Percentiles rank a stretch among this genome's conserved stretches.
These are phyloP conservation scores for Melospiza georgiana DNA, from an alignment of 2,113 vertebrate species.

Conservation along the genomic window DNA sequence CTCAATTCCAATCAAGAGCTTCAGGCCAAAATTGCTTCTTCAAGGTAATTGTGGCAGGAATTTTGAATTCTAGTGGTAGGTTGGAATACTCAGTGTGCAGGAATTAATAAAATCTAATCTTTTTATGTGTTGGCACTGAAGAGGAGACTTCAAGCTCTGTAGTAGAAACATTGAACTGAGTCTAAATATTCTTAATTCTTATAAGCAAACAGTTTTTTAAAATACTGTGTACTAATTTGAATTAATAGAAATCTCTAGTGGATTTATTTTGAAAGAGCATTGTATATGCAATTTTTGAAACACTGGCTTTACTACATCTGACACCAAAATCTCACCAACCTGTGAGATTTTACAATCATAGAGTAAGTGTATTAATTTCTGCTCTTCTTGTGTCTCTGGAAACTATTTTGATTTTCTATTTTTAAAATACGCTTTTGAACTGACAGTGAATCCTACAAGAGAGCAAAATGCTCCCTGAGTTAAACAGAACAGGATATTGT, in stretches of 20 bases:
- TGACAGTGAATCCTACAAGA: background rate
- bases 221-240: background rate
- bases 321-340: no score
- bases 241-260: background rate
- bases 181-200: background rate
- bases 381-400: background rate
- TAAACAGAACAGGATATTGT: background rate
- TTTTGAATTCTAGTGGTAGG: background rate
- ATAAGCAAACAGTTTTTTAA: background rate
- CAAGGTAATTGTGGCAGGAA: background rate
- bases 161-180: background rate
- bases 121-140: background rate
- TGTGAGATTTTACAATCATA: background rate
- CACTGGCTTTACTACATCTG: background rate
- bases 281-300: background rate
- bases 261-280: background rate
- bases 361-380: background rate
- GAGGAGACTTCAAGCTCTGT: background rate
- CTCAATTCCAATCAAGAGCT: background rate
- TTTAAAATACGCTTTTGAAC: background rate
- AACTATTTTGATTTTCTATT: background rate
- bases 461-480: background rate
- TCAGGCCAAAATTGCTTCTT: background rate
- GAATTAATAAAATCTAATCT: background rate
- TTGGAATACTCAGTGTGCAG: background rate